phyloP scores from a whole-genome alignment of 2,113 vertebrate species.

The Datnioides undecimradiatus region DNA sequence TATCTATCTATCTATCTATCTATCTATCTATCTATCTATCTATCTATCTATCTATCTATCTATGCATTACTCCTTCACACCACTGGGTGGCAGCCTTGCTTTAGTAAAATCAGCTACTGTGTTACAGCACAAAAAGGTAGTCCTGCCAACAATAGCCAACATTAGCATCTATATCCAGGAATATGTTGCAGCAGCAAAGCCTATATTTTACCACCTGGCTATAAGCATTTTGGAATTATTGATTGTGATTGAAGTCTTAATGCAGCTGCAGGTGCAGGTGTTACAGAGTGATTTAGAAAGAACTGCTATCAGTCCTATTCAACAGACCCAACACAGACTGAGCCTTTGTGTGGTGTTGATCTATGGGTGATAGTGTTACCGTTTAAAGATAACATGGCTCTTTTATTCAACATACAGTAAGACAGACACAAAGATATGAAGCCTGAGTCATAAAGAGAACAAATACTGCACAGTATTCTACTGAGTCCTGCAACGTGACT shows the following conservation, averaged over 20 bases:
- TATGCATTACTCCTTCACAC: not conserved
- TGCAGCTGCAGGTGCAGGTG: not conserved
- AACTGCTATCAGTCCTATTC: not conserved
- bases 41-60: too few species aligned
- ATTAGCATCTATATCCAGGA: not conserved
- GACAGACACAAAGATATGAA: not conserved
- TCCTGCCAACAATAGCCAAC: not conserved
- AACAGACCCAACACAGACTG: not conserved
- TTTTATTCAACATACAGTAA: not conserved
- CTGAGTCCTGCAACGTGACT: not conserved
- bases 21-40: too few species aligned
- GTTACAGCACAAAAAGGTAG: not conserved
- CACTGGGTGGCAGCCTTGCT: slow-evolving; percentile 50
- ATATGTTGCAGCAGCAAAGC: not conserved
- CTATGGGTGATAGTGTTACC: not conserved
- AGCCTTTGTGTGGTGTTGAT: not conserved
- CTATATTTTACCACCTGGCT: not conserved
- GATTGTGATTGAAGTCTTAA: not conserved
- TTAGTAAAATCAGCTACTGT: not conserved
- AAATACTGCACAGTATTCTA: not conserved
- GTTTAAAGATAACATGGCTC: not conserved
- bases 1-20: too few species aligned
- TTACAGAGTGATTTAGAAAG: not conserved
- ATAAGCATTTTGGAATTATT: too few species aligned
- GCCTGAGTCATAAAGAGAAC: not conserved